Evolutionary conservation across 2,888 invertebrate genomes (phyloP), one percentile per base, ranked within the genome.

Genomic region (Hydrotaea cyrtoneurina): DNA sequence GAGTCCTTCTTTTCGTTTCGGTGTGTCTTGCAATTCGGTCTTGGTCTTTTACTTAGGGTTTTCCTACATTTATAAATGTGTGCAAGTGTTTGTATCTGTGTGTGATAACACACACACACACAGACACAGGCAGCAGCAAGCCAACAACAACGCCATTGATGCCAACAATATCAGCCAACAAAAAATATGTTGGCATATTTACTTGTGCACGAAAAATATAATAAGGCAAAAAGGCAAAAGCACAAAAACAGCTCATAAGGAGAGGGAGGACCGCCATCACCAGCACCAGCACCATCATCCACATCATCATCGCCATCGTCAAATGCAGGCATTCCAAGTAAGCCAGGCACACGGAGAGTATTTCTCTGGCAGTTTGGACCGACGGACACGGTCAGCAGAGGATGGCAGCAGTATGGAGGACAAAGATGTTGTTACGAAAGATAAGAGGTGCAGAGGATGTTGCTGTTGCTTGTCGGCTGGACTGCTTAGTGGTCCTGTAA

Each of bases 31-130:
- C 46, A 66, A 69, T 74, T 80, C 77, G 82, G 82, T 85, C 85
- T 85, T 85, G 77, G 85, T 82, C 79, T 85, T 85, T 59, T 85
- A 82, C 85, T 85, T 85, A 77, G 76, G 77, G 69, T 69, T 82
- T 59, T 62, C 55, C 43, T 36, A 62, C 31, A 31, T 31, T 31
- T n/a, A n/a, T n/a, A n/a, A n/a, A n/a, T n/a, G n/a, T n/a, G 3
- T 31, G 3, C 7, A 2, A 31, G 31, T 31, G 7, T 31, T 31
- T 7, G 26, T n/a, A n/a, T n/a, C n/a, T 15, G 19, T 72, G 53
- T 11, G 59, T 39, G 39, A 39, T 39, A 39, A 39, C 39, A 23
- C 46, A 57, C 26, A 73, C 62, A 69, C 55, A 73, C 46, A 83
- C 39, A 39, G 10, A 2, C 62, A 80, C 10, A 2, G 59, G 19